Evolutionary conservation across 2,797 vertebrate genomes (phyloP).

Genomic region (Poecilia velifera): DNA sequence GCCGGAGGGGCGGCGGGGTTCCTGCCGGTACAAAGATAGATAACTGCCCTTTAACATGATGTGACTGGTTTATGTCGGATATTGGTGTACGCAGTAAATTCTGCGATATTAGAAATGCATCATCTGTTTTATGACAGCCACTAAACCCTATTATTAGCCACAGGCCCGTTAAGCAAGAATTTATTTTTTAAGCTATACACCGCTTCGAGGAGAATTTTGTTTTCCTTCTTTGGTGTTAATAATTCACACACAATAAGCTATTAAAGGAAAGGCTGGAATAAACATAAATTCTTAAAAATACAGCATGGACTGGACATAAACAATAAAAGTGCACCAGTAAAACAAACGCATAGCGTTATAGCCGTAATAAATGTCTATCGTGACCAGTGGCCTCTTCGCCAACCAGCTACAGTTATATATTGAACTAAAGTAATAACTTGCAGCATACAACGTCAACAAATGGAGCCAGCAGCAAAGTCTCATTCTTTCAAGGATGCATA

Average conservation of each 20-base stretch:
- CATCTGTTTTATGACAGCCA: constrained; percentile 1
- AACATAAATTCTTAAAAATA: constrained; percentile 1
- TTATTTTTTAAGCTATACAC: constrained; percentile 4
- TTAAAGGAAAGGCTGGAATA: constrained; percentile 13
- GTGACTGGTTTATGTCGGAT: neutral
- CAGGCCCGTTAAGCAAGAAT: neutral
- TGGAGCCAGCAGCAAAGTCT: constrained; percentile 52
- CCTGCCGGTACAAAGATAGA: constrained; percentile 6
- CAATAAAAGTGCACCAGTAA: neutral
- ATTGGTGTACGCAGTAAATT: neutral
- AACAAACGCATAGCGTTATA: neutral
- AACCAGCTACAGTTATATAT: constrained; percentile 3
- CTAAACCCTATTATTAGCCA: neutral
- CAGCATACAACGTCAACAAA: constrained; percentile 41
- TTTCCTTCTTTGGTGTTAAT: constrained; percentile 30
- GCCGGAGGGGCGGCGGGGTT: neutral
- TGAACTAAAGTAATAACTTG: constrained; percentile 27
- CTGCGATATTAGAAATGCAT: constrained; percentile 6
- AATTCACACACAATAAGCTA: constrained; percentile 34
- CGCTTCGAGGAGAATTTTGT: neutral
- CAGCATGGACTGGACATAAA: constrained; percentile 1
- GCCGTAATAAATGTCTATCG: constrained; percentile 28
- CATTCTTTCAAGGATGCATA: constrained; percentile 60
- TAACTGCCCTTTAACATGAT: constrained; percentile 23
- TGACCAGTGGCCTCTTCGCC: constrained; percentile 11